These are phyloP conservation scores for Trachemys scripta DNA, from an alignment of 2,113 vertebrate species.

Conservation along the genomic window DNA sequence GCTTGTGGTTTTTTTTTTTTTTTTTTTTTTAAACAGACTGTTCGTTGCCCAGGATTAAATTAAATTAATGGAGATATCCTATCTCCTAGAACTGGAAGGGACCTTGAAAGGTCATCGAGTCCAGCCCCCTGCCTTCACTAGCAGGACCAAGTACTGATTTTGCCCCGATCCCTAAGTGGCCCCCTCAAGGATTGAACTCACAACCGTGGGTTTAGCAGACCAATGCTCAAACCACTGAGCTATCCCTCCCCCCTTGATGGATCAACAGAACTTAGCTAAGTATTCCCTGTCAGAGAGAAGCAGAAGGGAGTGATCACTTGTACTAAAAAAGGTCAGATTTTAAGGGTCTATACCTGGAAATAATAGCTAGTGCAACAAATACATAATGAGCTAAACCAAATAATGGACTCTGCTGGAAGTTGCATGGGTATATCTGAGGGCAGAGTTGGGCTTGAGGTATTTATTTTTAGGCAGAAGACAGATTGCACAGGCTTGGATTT, in stretches of 20 bases:
- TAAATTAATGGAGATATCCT: too few species aligned
- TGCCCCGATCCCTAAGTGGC: too few species aligned
- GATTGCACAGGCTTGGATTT: background rate
- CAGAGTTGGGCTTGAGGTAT: background rate
- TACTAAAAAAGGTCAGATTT: slow-evolving; percentile 10
- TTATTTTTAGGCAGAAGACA: background rate
- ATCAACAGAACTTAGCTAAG: background rate
- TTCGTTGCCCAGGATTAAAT: background rate
- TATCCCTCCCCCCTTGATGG: too few species aligned
- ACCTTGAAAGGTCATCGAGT: too few species aligned
- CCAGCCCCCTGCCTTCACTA: too few species aligned
- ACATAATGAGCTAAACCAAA: background rate
- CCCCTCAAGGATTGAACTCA: too few species aligned
- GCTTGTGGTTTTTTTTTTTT: background rate
- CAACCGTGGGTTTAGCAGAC: too few species aligned
- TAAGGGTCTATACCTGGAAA: slow-evolving; percentile 9
- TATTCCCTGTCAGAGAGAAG: background rate
- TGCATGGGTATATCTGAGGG: background rate
- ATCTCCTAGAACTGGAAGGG: too few species aligned
- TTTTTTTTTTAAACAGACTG: slow-evolving; percentile 31
- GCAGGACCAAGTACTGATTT: too few species aligned
- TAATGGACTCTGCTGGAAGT: background rate
- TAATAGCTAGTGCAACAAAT: background rate
- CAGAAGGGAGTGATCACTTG: slow-evolving; percentile 4
- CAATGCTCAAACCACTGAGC: too few species aligned